Evolutionary conservation across 2,797 vertebrate genomes (phyloP).

Genomic region (Notolabrus celidotus): DNA sequence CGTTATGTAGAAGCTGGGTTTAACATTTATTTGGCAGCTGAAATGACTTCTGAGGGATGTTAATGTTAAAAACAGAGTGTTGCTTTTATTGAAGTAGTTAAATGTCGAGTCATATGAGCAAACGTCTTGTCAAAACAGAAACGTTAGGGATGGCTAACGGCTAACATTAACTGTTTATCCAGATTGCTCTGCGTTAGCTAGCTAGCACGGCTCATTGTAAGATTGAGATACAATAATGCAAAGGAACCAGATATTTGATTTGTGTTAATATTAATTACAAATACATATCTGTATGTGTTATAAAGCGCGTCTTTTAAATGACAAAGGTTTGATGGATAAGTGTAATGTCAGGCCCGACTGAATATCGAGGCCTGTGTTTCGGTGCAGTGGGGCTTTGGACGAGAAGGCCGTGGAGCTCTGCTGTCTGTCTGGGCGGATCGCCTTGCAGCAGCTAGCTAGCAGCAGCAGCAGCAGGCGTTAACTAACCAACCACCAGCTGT

Average conservation of each 20-base stretch:
- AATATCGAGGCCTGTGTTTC: slow-evolving; percentile 72
- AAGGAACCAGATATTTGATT: not conserved
- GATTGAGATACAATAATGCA: slow-evolving; percentile 33
- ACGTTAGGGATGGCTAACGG: slow-evolving; percentile 63
- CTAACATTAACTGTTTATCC: slow-evolving; percentile 61
- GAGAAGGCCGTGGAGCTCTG: slow-evolving; percentile 74
- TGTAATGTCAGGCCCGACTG: slow-evolving; percentile 63
- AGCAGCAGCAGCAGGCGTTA: slow-evolving; percentile 60
- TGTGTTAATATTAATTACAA: not conserved
- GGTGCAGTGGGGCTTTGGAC: slow-evolving; percentile 66
- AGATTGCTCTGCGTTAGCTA: slow-evolving; percentile 54
- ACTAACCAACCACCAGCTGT: slow-evolving; percentile 65
- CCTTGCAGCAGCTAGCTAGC: slow-evolving; percentile 64
- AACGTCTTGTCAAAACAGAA: slow-evolving; percentile 54
- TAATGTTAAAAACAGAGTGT: not conserved
- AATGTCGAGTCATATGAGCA: slow-evolving; percentile 48
- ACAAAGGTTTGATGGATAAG: slow-evolving; percentile 22
- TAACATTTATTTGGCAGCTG: slow-evolving; percentile 8
- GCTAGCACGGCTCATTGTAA: slow-evolving; percentile 56
- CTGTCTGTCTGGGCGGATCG: slow-evolving; percentile 79
- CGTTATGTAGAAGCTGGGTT: slow-evolving; percentile 31
- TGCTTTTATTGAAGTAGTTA: slow-evolving; percentile 1
- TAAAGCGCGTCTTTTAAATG: slow-evolving; percentile 1
- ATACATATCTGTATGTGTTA: not conserved
- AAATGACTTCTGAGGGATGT: not conserved